Conservation (phyloP, 2,888 invertebrate species). For the Dione vanillae region DNA sequence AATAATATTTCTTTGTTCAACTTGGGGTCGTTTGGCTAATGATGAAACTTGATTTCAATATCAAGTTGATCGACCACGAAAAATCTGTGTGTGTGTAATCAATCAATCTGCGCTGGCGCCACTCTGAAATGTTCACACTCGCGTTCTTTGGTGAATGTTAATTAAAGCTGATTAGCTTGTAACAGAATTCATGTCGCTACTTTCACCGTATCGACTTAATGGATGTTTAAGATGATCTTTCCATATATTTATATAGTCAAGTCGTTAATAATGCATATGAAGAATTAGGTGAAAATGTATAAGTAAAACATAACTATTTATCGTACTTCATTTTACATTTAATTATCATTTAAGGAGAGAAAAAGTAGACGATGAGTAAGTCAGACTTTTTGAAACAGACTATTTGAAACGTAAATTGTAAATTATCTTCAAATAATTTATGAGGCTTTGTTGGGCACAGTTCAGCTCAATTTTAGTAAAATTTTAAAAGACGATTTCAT, state of each 20-base stretch:
- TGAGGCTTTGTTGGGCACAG: neutral
- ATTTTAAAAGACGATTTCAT: neutral
- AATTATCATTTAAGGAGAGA: neutral
- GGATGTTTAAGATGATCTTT: slow-evolving; percentile 29
- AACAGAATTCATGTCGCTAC: slow-evolving; percentile 40
- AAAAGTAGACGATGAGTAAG: too few species aligned
- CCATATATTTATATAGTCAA: slow-evolving; percentile 21
- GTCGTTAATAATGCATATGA: neutral
- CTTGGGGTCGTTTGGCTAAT: slow-evolving; percentile 32
- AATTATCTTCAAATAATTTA: neutral
- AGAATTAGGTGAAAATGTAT: neutral
- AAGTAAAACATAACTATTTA: neutral
- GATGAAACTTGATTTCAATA: slow-evolving; percentile 39
- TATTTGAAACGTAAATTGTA: neutral
- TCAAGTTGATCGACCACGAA: slow-evolving; percentile 39
- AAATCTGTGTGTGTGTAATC: slow-evolving; percentile 45
- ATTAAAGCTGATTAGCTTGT: slow-evolving; percentile 48
- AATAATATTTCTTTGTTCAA: slow-evolving; percentile 17
- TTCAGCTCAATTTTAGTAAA: neutral
- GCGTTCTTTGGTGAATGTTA: slow-evolving; percentile 43
- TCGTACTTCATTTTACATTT: neutral
- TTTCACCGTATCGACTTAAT: slow-evolving; percentile 36
- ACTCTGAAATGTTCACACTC: slow-evolving; percentile 42
- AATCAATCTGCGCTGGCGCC: slow-evolving; percentile 48
- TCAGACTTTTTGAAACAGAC: too few species aligned